phyloP scores from a whole-genome alignment of 2,888 invertebrate genomes.

The Rhagium mordax region DNA sequence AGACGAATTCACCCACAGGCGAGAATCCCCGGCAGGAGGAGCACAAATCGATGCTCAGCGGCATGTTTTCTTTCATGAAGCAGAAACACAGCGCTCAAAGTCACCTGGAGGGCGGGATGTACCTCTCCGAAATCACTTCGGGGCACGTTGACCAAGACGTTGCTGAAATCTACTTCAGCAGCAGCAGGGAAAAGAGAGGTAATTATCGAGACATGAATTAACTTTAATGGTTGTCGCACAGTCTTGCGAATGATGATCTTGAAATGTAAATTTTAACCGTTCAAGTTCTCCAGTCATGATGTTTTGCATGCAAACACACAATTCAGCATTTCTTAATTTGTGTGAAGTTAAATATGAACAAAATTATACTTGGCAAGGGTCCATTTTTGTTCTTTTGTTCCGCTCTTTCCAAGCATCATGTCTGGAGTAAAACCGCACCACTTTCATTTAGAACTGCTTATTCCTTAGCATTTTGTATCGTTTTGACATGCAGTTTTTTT shows the following conservation, averaged over 20 bases:
- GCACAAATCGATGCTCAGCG: constrained; percentile 84
- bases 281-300: background rate
- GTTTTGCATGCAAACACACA: too few relatives aligned
- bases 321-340: too few relatives aligned
- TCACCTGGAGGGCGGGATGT: constrained; percentile 82
- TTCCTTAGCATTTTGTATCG: background rate
- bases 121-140: constrained; percentile 91
- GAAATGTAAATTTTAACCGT: background rate
- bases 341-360: too few relatives aligned
- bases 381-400: too few relatives aligned
- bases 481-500: constrained; percentile 15
- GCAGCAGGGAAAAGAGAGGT: constrained; percentile 59
- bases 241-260: background rate
- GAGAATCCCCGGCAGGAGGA: constrained; percentile 59
- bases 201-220: constrained; percentile 29
- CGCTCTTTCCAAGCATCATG: too few relatives aligned
- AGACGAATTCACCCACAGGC: constrained; percentile 58
- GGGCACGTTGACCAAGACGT: constrained; percentile 94
- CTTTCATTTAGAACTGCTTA: background rate
- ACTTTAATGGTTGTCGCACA: background rate
- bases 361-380: too few relatives aligned
- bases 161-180: constrained; percentile 88
- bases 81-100: constrained; percentile 70
- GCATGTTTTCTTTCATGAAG: constrained; percentile 95
- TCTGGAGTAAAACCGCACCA: background rate